phyloP scores from a whole-genome alignment of 1,140 invertebrate species.

The Oreohelix idahoensis region DNA sequence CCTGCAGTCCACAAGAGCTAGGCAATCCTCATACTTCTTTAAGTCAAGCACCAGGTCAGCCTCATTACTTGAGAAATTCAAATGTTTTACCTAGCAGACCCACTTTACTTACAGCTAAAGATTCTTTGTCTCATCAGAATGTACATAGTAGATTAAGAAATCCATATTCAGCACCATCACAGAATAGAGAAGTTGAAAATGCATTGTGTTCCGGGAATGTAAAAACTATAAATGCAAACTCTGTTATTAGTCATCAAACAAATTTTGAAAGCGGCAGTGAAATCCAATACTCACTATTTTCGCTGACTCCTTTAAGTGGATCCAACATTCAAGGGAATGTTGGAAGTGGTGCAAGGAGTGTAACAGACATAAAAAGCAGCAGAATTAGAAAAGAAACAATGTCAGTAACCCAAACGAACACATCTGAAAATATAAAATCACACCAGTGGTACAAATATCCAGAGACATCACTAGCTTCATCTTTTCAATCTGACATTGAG shows the following conservation, averaged over 20 bases:
- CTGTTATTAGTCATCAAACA: too few species aligned
- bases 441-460: constrained; percentile 13
- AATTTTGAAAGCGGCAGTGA: neutral
- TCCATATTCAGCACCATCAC: too few species aligned
- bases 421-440: neutral
- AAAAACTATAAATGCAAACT: too few species aligned
- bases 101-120: too few species aligned
- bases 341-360: neutral
- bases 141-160: too few species aligned
- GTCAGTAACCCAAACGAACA: neutral
- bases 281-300: neutral
- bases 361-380: neutral
- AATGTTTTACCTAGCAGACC: too few species aligned
- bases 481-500: constrained; percentile 20
- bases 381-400: neutral
- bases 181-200: too few species aligned
- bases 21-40: neutral
- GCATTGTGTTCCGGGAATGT: too few species aligned
- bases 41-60: too few species aligned
- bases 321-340: neutral
- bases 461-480: neutral
- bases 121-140: too few species aligned
- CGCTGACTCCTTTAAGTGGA: neutral
- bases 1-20: neutral
- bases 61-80: too few species aligned